Evolutionary conservation across 2,888 invertebrate species (phyloP).

Genomic region (Nephrotoma guestfalica): DNA sequence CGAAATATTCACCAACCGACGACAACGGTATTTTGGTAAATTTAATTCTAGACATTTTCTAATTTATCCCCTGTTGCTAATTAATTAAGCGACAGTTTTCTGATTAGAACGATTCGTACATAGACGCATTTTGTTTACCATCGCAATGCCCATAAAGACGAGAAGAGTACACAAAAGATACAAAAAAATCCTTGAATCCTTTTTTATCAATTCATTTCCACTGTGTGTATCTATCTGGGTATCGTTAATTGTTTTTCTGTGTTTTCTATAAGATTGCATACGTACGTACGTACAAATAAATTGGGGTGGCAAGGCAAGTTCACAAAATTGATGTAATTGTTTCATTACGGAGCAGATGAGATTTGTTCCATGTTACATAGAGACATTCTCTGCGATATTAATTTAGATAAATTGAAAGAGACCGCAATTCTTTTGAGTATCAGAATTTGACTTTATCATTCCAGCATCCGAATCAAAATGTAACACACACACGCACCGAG

Average conservation of each 20-base stretch:
- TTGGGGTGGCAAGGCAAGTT: neutral
- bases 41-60: neutral
- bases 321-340: neutral
- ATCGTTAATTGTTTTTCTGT: neutral
- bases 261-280: neutral
- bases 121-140: neutral
- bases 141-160: neutral
- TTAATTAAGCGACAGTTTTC: neutral
- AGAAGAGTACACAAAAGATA: neutral
- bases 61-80: neutral
- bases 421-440: neutral
- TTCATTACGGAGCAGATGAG: neutral
- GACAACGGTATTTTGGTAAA: neutral
- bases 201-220: neutral
- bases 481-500: neutral
- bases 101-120: neutral
- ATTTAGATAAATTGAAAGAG: neutral
- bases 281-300: no score
- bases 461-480: neutral
- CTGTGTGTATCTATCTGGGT: neutral
- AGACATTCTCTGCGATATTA: neutral
- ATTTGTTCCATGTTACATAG: neutral
- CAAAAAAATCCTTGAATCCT: neutral
- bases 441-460: neutral
- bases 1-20: neutral